A percentile compares a stretch with the other conserved stretches of the same genome.
Conservation (phyloP, 1,140 invertebrate species). For the Hyposmocoma kahamanoa region DNA sequence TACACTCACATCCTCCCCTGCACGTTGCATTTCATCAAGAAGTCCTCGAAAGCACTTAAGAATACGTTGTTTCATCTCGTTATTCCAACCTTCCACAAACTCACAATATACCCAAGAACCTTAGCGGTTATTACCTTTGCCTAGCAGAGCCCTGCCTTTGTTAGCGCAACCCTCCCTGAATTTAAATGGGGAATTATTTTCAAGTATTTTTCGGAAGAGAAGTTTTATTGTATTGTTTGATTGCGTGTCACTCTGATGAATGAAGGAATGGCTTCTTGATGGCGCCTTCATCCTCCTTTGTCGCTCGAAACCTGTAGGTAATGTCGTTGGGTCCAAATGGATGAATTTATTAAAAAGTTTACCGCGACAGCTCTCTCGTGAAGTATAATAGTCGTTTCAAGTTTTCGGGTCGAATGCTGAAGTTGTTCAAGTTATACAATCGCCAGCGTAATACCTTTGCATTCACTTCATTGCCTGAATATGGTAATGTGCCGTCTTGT, state of each 20-base stretch:
- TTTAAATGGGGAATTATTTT: slow-evolving; percentile 73
- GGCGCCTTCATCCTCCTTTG: slow-evolving; percentile 52
- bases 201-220: slow-evolving; percentile 70
- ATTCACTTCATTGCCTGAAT: no score
- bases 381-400: slow-evolving; percentile 60
- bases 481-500: no score
- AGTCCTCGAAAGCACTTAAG: no score
- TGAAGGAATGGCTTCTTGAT: slow-evolving; percentile 61
- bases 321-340: slow-evolving; percentile 56
- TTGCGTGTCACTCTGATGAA: slow-evolving; percentile 70
- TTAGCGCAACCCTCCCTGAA: slow-evolving; percentile 55
- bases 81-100: slow-evolving; percentile 18
- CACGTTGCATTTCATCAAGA: no score
- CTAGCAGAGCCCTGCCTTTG: slow-evolving; percentile 40
- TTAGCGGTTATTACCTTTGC: slow-evolving; percentile 52
- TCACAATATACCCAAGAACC: slow-evolving; percentile 37
- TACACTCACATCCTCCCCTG: no score
- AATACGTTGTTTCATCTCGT: no score
- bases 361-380: slow-evolving; percentile 36
- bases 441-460: no score
- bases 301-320: slow-evolving; percentile 46
- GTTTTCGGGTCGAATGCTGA: slow-evolving; percentile 38
- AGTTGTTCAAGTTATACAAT: slow-evolving; percentile 55
- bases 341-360: slow-evolving; percentile 71
- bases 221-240: slow-evolving; percentile 73